Base-by-base conservation (phyloP, 2,797 vertebrate species). In the Leptodactylus fallax region DNA sequence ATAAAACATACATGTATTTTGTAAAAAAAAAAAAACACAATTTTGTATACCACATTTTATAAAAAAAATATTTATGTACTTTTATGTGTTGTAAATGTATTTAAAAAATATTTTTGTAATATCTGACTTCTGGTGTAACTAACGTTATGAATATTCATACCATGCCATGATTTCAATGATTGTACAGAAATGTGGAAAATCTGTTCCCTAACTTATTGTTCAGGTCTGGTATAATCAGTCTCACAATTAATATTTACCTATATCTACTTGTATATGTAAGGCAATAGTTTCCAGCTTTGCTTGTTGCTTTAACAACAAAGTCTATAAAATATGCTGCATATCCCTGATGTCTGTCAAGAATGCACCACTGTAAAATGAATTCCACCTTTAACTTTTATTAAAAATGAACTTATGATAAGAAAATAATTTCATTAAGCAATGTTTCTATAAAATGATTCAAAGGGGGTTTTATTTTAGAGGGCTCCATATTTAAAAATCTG, bases 21-120 rank as follows among this genome's bases (percentile, higher is more conserved):
- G 61, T 67, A 88, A 45, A 27, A 63, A 17, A 21, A 51, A 36
- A 36, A 1, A 36, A 36, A 36, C 36, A 36, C 36, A 36, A 55
- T 58, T 88, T 88, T 88, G 27, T 88, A 83, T 51, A 1, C 10
- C 13, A 84, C 23, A 61, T 65, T 77, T 89, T 89, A 27, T 86
- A 85, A 51, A 7, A 86, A 78, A 7, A 86, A 78, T 86, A 89
- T 89, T 89, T 89, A 89, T 89, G 72, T 79, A 61, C 69, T 85
- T 81, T 53, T 63, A 63, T 85, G 47, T 85, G 55, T 71, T 86
- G 9, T 36, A 36, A 36, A 36, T 36, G 36, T 71, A 60, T 65
- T 77, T 81, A 77, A 87, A 49, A 65, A 47, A 71, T 71, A 9
- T 23, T 65, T 63, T 85, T 85, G 65, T 71, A 49, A 63, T 63